Evolutionary conservation across 2,113 vertebrate genomes (phyloP).

Genomic region (Sturnus vulgaris): DNA sequence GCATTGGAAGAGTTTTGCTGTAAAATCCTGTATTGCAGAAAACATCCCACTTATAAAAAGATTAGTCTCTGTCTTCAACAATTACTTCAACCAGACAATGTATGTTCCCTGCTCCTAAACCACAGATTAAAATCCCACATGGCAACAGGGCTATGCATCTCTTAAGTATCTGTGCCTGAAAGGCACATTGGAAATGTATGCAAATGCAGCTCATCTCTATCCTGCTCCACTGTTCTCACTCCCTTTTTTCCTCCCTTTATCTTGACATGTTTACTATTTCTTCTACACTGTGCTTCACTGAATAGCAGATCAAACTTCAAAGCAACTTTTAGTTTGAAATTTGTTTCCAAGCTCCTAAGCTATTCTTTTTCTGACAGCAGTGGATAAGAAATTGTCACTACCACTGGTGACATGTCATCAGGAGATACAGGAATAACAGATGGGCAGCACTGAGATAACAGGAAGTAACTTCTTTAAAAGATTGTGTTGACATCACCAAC

Average conservation of each 20-base stretch:
- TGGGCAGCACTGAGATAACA: conserved; percentile 47
- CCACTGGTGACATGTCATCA: conserved; percentile 39
- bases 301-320: conserved; percentile 65
- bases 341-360: conserved; percentile 52
- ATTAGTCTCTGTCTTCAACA: neutral
- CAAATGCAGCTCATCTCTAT: conserved; percentile 6
- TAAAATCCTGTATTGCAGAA: neutral
- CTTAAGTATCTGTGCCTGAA: neutral
- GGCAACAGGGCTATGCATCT: neutral
- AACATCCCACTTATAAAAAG: neutral
- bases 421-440: conserved; percentile 56
- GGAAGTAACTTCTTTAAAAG: conserved; percentile 48
- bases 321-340: conserved; percentile 55
- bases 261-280: conserved; percentile 52
- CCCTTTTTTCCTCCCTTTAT: conserved; percentile 30
- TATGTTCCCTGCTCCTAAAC: neutral
- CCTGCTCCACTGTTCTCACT: neutral
- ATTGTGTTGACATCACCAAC: conserved; percentile 50
- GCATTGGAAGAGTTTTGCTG: neutral
- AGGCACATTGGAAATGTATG: neutral
- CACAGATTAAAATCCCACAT: neutral
- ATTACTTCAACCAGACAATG: neutral
- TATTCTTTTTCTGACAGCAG: conserved; percentile 50
- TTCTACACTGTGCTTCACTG: neutral
- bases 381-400: conserved; percentile 60